Evolutionary conservation across 2,113 vertebrate species (phyloP), one percentile per base, ranked within the genome.

Genomic region (Ploceus nigricollis): DNA sequence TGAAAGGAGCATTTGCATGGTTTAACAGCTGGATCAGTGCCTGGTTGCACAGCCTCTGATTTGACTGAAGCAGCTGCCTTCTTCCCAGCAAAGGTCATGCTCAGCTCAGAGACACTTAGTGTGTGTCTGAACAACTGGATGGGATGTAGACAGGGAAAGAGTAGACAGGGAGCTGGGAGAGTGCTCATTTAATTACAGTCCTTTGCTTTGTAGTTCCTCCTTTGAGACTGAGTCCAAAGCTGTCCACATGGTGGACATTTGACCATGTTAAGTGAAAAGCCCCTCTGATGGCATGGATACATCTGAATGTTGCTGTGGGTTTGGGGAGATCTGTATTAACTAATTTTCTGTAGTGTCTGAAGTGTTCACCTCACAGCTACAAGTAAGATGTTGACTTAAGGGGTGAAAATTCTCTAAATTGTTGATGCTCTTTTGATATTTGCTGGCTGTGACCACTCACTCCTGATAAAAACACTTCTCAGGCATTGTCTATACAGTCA

Each of bases 101-200:
- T 91, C 8, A 0, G 45, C 82, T 94, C 92, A 86, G 87, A 65
- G 87, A 73, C 70, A 61, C 89, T 95, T 30, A 5, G 58, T 31
- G 48, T 83, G 48, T 73, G 72, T 90, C 93, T 94, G 93, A 89
- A 72, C 86, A 79, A 87, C 73, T 94, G 94, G 65, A 75, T 8
- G 10, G 66, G 56, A 64, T 90, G 33, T 44, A 30, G 31, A 50
- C 75, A 54, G 76, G 76, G 68, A 31, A 65, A 21, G 72, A 50
- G 42, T 5, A 48, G 50, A n/a, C 45, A 81, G 64, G 72, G 69
- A 92, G 14, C 60, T 35, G 44, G 60, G 68, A 73, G 56, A 7
- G 37, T 68, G n/a, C 91, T 94, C 70, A 35, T 72, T 84, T 86
- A 73, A 78, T 92, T 85, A 48, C 14, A 75, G 37, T 30, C 56